phyloP scores from a whole-genome alignment of 2,888 invertebrate species.

The Noctua janthe region DNA sequence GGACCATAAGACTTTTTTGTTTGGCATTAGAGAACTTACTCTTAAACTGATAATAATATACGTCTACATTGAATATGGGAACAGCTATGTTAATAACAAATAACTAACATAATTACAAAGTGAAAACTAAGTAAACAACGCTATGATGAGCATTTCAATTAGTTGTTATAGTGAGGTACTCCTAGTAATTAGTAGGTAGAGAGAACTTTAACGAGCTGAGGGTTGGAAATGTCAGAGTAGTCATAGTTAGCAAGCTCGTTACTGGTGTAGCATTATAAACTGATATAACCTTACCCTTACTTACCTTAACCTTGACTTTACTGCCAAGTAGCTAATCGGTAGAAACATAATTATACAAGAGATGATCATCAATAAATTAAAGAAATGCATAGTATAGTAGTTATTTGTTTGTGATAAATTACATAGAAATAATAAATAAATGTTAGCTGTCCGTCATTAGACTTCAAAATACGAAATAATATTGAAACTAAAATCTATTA shows the following conservation, averaged over 20 bases:
- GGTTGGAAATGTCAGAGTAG: background rate
- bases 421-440: background rate
- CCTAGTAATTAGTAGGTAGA: conserved; percentile 22
- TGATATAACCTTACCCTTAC: background rate
- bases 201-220: conserved; percentile 32
- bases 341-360: background rate
- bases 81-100: background rate
- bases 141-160: conserved; percentile 33
- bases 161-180: conserved; percentile 11
- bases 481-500: background rate
- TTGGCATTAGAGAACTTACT: background rate
- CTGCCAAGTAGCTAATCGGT: background rate
- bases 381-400: background rate
- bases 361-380: background rate
- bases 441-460: background rate
- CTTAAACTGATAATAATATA: background rate
- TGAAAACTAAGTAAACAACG: conserved; percentile 21
- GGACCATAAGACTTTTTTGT: background rate
- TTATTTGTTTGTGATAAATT: background rate
- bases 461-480: background rate
- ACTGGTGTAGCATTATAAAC: background rate
- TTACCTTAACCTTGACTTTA: background rate
- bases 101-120: conserved; percentile 22
- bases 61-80: background rate
- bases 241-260: conserved; percentile 6